These are phyloP conservation scores for Rhaphigaster nebulosa DNA, from an alignment of 2,888 invertebrate species.

Conservation along the genomic window DNA sequence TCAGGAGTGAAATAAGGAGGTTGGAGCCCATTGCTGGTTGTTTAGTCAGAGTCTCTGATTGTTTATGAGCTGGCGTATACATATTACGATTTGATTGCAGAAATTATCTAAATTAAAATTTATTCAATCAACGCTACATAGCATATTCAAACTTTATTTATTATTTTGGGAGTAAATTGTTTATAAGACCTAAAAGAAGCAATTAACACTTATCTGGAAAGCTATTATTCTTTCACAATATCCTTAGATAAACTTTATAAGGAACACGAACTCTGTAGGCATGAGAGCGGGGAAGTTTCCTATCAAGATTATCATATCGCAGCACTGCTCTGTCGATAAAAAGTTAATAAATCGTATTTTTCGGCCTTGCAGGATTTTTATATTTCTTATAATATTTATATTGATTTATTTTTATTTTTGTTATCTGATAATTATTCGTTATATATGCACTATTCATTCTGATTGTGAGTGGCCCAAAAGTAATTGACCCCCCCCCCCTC, in stretches of 20 bases:
- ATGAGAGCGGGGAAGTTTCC: not conserved
- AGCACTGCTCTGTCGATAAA: not conserved
- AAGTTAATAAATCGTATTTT: conserved; percentile 21
- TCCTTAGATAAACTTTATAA: conserved; percentile 1
- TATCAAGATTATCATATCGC: conserved; percentile 29
- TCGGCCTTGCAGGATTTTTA: not conserved
- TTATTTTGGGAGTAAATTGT: not conserved
- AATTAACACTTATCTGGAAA: conserved; percentile 13
- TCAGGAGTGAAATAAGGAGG: too few species aligned
- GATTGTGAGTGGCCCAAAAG: too few species aligned
- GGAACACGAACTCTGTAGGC: conserved; percentile 1
- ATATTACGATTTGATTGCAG: too few species aligned
- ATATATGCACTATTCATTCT: too few species aligned
- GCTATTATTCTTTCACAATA: conserved; percentile 11
- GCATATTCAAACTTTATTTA: not conserved
- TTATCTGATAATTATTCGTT: too few species aligned
- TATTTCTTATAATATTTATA: not conserved
- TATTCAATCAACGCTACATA: not conserved
- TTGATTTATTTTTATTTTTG: not conserved
- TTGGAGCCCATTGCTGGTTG: too few species aligned
- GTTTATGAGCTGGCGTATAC: too few species aligned
- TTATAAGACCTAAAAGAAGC: conserved; percentile 17
- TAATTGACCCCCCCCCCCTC: too few species aligned
- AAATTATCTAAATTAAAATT: not conserved
- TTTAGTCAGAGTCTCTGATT: too few species aligned